Evolutionary conservation across 2,113 vertebrate genomes (phyloP), one percentile per base, ranked within the genome.

Genomic region (Pteruthius melanotis): DNA sequence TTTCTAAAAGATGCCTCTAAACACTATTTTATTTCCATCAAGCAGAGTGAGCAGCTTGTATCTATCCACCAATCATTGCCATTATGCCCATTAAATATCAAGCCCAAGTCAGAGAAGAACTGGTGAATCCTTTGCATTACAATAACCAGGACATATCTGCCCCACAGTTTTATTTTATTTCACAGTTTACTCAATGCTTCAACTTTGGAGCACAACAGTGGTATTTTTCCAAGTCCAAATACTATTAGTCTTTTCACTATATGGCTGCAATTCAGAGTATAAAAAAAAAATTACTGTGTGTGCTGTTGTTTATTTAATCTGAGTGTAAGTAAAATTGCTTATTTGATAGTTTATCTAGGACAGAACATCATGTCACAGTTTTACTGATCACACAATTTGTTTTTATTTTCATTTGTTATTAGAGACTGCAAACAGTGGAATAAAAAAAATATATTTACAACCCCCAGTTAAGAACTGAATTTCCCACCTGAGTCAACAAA

Each of bases 221-320:
- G 45, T 64, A 54, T 86, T 92, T 93, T 90, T 87, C 80, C 81
- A 91, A 94, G 23, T 42, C 23, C 54, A 94, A 94, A 94, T 90
- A 75, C 54, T 96, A 92, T 95, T 94, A 94, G 83, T 54, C 47
- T 86, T 90, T 83, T 81, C 76, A 63, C 89, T 80, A 61, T 44
- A 57, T 50, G 26, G 53, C 56, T 74, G 42, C 70, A 96, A 77
- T n/a, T n/a, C 59, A 78, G 63, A 84, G 60, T 50, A 69, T 42
- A 79, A 70, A 84, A 85, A 83, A 83, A 39, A 91, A 77, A 53
- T 33, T 76, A 94, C 83, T 59, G 39, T 27, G 3, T 81, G 92
- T 86, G 11, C 18, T 96, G 72, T 33, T 15, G 10, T 50, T 91
- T 94, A 60, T 95, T 92, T 86, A 91, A 91, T 64, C 53, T 59